Evolutionary conservation across 2,113 vertebrate genomes (phyloP), one percentile per base, ranked within the genome.

Genomic region (Aldabrachelys gigantea): DNA sequence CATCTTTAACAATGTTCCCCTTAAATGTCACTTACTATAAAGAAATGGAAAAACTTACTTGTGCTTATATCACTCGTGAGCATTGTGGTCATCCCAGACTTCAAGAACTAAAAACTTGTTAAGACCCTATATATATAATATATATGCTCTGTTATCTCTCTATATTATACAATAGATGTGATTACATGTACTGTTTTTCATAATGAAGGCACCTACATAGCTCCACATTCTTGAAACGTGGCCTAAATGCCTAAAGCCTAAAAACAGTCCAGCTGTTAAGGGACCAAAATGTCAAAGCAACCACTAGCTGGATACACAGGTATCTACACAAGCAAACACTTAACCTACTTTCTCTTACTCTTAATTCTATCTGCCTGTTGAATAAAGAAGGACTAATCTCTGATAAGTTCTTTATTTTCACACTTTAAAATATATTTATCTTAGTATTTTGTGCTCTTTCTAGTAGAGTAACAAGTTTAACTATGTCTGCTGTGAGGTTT

Each of bases 81-180:
- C 35, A 88, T 82, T 41, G 31, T 6, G 75, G 19, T 52, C 27
- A 92, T 29, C 21, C 94, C 5, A 92, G 88, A 49, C 11, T 80
- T 89, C 78, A 86, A 84, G 53, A 31, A 89, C 83, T 11, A 92
- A 87, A 87, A 89, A 49, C 88, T 88, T 44, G 84, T 62, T 87
- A 87, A 80, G 31, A 72, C 35, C 89, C 11, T 69, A n/a, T n/a
- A 79, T 69, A 38, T 41, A 41, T 41, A 41, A 41, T 41, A 41
- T 41, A 79, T 27, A 22, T 89, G 88, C 29, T 75, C 29, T 25
- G 38, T 88, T 92, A 10, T 27, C 72, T 54, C 75, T 62, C 35
- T 76, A 21, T 49, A 80, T 69, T 62, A 89, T 4, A 24, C 12
- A 91, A 75, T 24, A 44, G 8, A 38, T 22, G 19, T 38, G 65